Conservation (phyloP, 2,113 vertebrate species). For the Connochaetes taurinus region DNA sequence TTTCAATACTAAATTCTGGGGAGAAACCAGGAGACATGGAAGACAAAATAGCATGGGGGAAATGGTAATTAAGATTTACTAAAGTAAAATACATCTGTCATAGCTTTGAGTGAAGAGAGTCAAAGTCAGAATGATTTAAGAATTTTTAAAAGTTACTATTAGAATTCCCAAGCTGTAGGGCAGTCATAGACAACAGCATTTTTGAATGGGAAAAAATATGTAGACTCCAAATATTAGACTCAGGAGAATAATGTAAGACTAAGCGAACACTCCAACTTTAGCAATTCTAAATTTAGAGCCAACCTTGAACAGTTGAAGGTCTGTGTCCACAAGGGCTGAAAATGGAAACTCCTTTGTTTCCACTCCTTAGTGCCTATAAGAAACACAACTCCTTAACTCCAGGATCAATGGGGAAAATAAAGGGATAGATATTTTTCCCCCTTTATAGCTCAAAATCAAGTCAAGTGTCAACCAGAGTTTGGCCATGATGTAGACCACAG, state of each 20-base stretch:
- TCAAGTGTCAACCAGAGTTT: neutral
- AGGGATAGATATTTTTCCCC: neutral
- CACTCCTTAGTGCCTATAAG: neutral
- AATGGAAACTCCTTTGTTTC: conserved; percentile 5
- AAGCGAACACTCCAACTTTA: neutral
- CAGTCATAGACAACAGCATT: conserved; percentile 10
- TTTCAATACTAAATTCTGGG: conserved; percentile 58
- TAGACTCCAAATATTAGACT: conserved; percentile 36
- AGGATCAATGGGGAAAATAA: neutral
- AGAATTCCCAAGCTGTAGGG: neutral
- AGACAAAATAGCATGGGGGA: conserved; percentile 55
- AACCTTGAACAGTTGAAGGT: neutral
- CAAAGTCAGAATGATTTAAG: conserved; percentile 48
- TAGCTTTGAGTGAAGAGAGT: conserved; percentile 51
- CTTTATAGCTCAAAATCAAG: neutral
- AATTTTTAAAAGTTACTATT: conserved; percentile 42
- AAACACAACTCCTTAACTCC: conserved; percentile 25
- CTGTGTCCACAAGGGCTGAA: neutral
- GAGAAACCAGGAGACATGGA: conserved; percentile 65
- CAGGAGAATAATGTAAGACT: neutral
- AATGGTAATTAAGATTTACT: conserved; percentile 71
- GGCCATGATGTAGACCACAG: neutral
- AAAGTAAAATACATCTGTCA: conserved; percentile 1
- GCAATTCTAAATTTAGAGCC: conserved; percentile 38
- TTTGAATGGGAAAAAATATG: conserved; percentile 47